Base-by-base conservation (phyloP, 1,140 invertebrate genomes). In the Hermetia illucens region DNA sequence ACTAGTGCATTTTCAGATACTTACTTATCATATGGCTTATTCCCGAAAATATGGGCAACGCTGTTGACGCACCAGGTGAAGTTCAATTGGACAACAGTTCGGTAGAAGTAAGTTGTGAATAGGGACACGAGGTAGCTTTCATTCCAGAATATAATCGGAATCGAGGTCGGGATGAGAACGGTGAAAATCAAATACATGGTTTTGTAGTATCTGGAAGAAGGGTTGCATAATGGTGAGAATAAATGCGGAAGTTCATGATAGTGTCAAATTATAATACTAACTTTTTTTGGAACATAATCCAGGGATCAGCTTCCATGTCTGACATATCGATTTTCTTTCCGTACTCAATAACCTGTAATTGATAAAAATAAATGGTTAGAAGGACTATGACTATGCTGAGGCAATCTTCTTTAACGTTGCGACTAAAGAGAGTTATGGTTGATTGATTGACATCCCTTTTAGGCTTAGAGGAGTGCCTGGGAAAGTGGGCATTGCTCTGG, bases 1-100 rank as follows among this genome's bases (percentile, higher is more conserved):
- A n/a, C n/a, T n/a, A n/a, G n/a, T n/a, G n/a, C n/a, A n/a, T n/a
- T n/a, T n/a, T n/a, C 16, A 20, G 24, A 37, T 38, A 66, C 51
- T 67, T 67, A 64, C 75, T 71, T 55, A 50, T 82, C 75, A 50
- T 76, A 83, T 0, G 79, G 79, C 48, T 65, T 63, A 34, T 60
- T 65, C 4, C 80, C 80, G 51, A 68, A 77, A 38, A 75, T 58
- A 55, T 82, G 79, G 4, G 79, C 77, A n/a, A 68, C 66, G 39
- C 81, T 85, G 58, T 93, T 94, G 1, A 93, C 86, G 2, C 82
- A 61, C 87, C 88, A 93, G 0, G 89, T 94, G 0, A 71, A 55
- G 52, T 94, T 75, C 4, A 93, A 62, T 20, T 70, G 66, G 0
- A 75, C 3, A 0, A 73, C 63, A 51, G 88, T 89, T 27, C 87